phyloP scores from a whole-genome alignment of 2,113 vertebrate genomes.

The Tretioscincus oriximinensis region DNA sequence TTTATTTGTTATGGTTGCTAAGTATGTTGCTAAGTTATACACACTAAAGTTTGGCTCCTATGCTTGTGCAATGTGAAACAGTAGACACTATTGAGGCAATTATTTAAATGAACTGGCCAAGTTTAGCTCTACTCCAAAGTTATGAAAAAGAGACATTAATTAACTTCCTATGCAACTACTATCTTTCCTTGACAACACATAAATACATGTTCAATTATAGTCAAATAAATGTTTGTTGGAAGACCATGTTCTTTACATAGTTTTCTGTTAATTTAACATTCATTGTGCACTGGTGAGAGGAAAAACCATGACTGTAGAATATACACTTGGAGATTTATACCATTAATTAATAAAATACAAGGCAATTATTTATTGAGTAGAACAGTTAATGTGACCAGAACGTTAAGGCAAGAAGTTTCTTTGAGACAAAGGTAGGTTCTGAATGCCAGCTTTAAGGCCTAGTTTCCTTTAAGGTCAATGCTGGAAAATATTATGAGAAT shows the following conservation, averaged over 20 bases:
- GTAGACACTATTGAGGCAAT: background rate
- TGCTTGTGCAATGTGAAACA: conserved; percentile 17
- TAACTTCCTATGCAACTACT: background rate
- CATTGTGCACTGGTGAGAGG: background rate
- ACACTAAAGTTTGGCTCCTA: conserved; percentile 11
- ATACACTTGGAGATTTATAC: background rate
- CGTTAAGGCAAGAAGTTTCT: too few relatives aligned
- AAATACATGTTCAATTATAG: background rate
- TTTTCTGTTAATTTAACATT: background rate
- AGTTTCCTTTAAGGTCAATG: too few relatives aligned
- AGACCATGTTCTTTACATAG: background rate
- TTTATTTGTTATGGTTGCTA: conserved; percentile 54
- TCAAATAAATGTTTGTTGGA: background rate
- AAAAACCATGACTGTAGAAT: background rate
- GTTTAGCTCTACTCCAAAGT: conserved; percentile 16
- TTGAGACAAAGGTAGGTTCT: too few relatives aligned
- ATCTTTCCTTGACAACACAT: conserved; percentile 27
- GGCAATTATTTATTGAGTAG: background rate
- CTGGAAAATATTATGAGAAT: too few relatives aligned
- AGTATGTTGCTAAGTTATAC: conserved; percentile 39
- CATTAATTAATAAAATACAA: background rate
- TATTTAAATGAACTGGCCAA: conserved; percentile 14
- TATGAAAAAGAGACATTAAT: conserved; percentile 13
- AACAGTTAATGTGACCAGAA: background rate
- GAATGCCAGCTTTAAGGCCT: too few relatives aligned